These are phyloP conservation scores for Geopemphigus sp. DNA, from an alignment of 1,140 invertebrate species.

Conservation along the genomic window DNA sequence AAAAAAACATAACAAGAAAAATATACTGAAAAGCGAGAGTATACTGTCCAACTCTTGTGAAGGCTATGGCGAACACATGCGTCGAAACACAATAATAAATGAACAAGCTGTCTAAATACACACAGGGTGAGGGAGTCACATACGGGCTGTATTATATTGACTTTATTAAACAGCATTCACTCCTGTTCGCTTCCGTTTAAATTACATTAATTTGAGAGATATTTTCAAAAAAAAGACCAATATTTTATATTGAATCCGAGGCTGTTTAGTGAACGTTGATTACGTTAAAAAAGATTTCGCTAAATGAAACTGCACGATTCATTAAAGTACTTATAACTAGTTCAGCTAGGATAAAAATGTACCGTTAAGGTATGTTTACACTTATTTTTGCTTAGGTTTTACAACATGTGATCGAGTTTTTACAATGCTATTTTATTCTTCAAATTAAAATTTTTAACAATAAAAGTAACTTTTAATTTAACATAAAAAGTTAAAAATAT, in stretches of 20 bases:
- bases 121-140: constrained; percentile 6
- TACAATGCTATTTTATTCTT: no score
- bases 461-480: no score
- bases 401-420: no score
- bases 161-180: constrained; percentile 31
- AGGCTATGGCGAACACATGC: constrained; percentile 26
- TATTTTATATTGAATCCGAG: not conserved
- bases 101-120: constrained; percentile 44
- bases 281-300: not conserved
- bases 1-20: constrained; percentile 24
- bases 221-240: constrained; percentile 9
- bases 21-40: constrained; percentile 19
- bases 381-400: no score
- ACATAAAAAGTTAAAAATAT: no score
- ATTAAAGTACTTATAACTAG: no score
- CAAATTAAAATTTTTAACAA: no score
- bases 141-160: constrained; percentile 45
- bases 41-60: not conserved
- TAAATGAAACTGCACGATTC: not conserved
- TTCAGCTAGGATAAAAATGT: no score
- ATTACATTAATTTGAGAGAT: constrained; percentile 24
- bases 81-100: constrained; percentile 40
- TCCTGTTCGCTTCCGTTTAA: constrained; percentile 40
- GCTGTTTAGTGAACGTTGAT: not conserved
- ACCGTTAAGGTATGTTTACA: no score